These are phyloP conservation scores for Phrynosoma platyrhinos DNA, from an alignment of 2,113 vertebrate species.

Conservation along the genomic window DNA sequence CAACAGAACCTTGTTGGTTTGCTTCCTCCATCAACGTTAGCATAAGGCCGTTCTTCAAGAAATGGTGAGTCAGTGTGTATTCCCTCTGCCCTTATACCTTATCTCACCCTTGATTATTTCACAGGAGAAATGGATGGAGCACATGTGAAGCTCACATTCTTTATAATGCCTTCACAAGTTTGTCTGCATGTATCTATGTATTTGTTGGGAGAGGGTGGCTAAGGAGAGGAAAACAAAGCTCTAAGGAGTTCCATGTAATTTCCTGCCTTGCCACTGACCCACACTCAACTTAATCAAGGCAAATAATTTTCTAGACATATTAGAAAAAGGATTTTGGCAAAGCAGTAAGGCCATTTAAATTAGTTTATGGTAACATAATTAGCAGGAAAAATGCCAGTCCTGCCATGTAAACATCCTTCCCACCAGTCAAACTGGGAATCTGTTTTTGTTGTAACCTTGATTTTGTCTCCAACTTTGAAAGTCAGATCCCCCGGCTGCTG, in stretches of 20 bases:
- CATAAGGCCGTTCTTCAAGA: not conserved
- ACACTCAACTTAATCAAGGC: not conserved
- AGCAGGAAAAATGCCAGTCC: slow-evolving; percentile 95
- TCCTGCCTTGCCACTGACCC: no score
- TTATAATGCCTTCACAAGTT: not conserved
- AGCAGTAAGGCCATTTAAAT: slow-evolving; percentile 32
- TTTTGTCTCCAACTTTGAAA: slow-evolving; percentile 88
- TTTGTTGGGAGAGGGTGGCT: not conserved
- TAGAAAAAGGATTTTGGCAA: slow-evolving; percentile 32
- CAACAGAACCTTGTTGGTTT: not conserved
- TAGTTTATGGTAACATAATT: slow-evolving; percentile 88
- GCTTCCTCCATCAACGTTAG: not conserved
- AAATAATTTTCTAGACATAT: slow-evolving; percentile 15
- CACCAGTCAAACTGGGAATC: slow-evolving; percentile 96
- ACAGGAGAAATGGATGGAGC: not conserved
- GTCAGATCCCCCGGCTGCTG: slow-evolving; percentile 92
- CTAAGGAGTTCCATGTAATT: not conserved
- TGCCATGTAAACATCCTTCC: slow-evolving; percentile 87
- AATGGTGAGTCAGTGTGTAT: not conserved
- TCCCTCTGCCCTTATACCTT: not conserved
- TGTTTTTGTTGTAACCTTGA: slow-evolving; percentile 87
- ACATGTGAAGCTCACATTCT: not conserved
- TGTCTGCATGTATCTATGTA: no score
- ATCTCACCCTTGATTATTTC: not conserved
- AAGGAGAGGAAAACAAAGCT: not conserved